Evolutionary conservation across 2,888 invertebrate species (phyloP).

Genomic region (Oxytorus armatus): DNA sequence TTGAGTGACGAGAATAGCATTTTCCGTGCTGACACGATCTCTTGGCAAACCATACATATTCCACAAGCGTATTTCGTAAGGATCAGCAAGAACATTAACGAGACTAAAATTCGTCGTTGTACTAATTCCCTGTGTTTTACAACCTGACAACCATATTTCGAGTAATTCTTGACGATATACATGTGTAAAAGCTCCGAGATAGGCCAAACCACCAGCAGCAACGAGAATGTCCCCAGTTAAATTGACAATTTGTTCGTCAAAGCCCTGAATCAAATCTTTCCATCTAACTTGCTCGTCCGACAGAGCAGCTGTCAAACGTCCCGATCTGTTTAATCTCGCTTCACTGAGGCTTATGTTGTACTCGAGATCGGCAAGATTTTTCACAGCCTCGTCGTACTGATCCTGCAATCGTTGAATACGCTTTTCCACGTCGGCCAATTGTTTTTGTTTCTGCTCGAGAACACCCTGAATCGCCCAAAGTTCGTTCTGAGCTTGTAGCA

Average conservation of each 20-base stretch:
- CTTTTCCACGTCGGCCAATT: constrained; percentile 92
- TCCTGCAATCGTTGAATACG: constrained; percentile 86
- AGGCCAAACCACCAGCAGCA: constrained; percentile 94
- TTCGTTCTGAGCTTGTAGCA: constrained; percentile 88
- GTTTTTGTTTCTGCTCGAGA: constrained; percentile 92
- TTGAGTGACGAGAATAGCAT: constrained; percentile 94
- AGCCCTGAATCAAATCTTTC: constrained; percentile 90
- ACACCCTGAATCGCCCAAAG: constrained; percentile 91
- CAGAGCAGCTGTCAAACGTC: constrained; percentile 93
- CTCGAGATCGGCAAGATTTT: constrained; percentile 90
- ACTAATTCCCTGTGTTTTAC: constrained; percentile 88
- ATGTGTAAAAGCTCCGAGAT: constrained; percentile 95
- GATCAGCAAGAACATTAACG: constrained; percentile 90
- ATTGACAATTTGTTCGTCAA: constrained; percentile 89
- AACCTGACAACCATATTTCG: constrained; percentile 89
- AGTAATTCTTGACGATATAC: constrained; percentile 89
- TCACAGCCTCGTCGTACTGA: constrained; percentile 90
- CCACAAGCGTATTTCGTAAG: constrained; percentile 95
- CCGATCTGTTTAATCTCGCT: constrained; percentile 92
- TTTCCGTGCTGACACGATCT: constrained; percentile 95
- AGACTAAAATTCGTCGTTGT: constrained; percentile 89
- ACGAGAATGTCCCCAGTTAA: constrained; percentile 94
- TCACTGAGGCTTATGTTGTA: constrained; percentile 91
- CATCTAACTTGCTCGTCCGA: constrained; percentile 94
- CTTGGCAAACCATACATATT: constrained; percentile 95